phyloP scores from a whole-genome alignment of 2,797 vertebrate genomes.

The Florisuga fusca region DNA sequence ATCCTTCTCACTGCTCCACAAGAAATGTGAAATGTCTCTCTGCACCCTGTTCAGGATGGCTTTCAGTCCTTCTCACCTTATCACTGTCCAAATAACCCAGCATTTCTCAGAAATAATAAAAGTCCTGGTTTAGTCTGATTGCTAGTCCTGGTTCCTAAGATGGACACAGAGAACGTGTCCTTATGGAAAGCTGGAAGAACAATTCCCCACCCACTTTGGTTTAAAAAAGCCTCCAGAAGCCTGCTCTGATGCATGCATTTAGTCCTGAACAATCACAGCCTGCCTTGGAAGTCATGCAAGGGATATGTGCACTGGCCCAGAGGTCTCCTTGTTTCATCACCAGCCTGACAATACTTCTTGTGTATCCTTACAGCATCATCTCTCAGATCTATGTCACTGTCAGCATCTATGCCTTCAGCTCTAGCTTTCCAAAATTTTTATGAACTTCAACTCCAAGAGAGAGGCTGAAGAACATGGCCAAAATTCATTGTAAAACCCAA shows the following conservation, averaged over 20 bases:
- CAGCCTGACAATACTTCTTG: background rate
- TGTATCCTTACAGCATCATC: too few species aligned
- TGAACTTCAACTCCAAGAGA: background rate
- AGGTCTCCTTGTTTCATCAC: background rate
- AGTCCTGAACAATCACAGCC: background rate
- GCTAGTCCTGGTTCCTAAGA: background rate
- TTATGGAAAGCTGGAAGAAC: background rate
- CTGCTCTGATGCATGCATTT: background rate
- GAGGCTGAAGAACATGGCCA: background rate
- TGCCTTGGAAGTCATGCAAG: background rate
- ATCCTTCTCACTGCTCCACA: background rate
- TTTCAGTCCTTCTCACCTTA: background rate
- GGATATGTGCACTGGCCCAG: accelerated
- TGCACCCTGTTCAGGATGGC: background rate
- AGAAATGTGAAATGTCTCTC: background rate
- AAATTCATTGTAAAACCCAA: background rate
- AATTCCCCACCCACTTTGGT: background rate
- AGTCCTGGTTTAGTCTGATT: background rate
- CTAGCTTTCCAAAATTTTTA: background rate
- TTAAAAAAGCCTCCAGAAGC: background rate
- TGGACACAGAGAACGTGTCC: background rate
- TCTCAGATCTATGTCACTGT: background rate
- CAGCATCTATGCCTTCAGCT: background rate
- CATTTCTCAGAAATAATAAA: background rate
- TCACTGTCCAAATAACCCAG: background rate